These are phyloP conservation scores for Gibbula magus DNA, from an alignment of 2,888 invertebrate genomes.

Conservation along the genomic window DNA sequence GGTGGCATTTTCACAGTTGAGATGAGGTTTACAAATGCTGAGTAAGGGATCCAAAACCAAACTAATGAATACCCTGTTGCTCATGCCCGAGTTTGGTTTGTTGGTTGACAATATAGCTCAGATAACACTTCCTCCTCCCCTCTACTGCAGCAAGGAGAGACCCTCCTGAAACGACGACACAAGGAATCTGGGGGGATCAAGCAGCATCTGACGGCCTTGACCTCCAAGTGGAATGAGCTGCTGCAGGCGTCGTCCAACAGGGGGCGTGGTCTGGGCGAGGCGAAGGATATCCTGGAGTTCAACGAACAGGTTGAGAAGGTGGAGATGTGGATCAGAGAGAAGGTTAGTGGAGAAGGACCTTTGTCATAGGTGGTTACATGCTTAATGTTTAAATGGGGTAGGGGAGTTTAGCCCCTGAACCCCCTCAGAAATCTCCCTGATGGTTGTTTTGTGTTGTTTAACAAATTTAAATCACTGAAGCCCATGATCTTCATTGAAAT, in stretches of 20 bases:
- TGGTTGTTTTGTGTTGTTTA: background rate
- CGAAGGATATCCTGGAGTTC: conserved; percentile 97
- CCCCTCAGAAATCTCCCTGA: background rate
- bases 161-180: conserved; percentile 83
- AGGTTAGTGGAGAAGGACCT: conserved; percentile 81
- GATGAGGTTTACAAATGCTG: too few relatives aligned
- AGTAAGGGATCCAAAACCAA: too few relatives aligned
- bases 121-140: background rate
- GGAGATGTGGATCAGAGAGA: conserved; percentile 97
- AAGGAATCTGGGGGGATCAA: conserved; percentile 83
- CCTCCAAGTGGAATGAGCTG: conserved; percentile 86
- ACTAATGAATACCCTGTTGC: too few relatives aligned
- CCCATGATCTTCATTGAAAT: too few relatives aligned
- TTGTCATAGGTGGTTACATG: too few relatives aligned
- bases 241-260: conserved; percentile 83
- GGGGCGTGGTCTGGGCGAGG: conserved; percentile 93
- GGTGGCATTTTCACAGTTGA: too few relatives aligned
- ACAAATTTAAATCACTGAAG: too few relatives aligned
- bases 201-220: conserved; percentile 81
- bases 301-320: conserved; percentile 96
- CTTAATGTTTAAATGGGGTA: too few relatives aligned
- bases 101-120: background rate
- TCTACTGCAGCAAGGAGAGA: conserved; percentile 78
- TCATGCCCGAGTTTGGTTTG: too few relatives aligned
- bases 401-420: too few relatives aligned